Conservation (phyloP, 64 coral and sea anemone species). For the Anthopleura sola region DNA sequence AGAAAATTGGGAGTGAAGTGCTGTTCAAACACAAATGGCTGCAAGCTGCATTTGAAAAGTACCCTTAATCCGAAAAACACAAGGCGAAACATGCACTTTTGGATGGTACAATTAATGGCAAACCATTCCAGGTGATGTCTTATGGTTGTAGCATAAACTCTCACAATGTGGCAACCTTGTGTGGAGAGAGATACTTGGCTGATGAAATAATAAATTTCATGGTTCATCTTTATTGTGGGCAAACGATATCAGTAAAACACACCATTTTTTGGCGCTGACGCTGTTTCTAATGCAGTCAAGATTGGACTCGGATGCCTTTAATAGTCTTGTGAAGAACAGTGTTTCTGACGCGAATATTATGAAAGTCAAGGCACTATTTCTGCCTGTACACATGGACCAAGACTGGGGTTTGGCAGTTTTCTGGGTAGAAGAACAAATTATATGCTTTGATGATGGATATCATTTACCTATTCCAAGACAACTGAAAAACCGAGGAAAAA, state of each 20-base stretch:
- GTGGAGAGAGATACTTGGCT: slow-evolving; percentile 8
- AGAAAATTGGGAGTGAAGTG: neutral
- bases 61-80: neutral
- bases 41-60: neutral
- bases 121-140: neutral
- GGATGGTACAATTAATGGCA: neutral
- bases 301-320: neutral
- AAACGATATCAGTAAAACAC: neutral
- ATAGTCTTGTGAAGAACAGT: neutral
- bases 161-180: neutral
- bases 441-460: slow-evolving; percentile 21
- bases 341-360: neutral
- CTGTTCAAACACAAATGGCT: neutral
- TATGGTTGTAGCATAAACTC: neutral
- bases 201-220: neutral
- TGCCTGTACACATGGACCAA: slow-evolving; percentile 14
- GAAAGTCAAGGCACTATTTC: neutral
- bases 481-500: neutral
- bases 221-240: slow-evolving; percentile 4
- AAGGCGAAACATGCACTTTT: neutral
- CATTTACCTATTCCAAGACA: slow-evolving; percentile 10
- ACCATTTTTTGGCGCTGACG: neutral
- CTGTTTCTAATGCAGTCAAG: neutral
- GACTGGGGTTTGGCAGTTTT: slow-evolving; percentile 15
- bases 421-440: neutral